A percentile compares a stretch with the other conserved stretches of the same genome.
phyloP scores from a whole-genome alignment of 1,140 invertebrate genomes.

The Heliconius congener region DNA sequence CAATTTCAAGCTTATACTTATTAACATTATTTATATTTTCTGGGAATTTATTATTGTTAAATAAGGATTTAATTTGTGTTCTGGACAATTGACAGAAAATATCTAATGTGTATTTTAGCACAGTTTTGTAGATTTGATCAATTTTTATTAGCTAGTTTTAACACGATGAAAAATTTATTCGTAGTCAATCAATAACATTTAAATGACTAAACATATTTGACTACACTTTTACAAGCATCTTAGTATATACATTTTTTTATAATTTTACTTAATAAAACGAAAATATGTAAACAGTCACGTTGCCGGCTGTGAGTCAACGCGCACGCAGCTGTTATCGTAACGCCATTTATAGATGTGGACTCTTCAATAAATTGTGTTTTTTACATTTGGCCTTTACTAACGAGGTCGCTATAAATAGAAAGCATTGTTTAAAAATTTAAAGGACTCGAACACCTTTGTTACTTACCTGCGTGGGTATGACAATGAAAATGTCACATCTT shows the following conservation, averaged over 20 bases:
- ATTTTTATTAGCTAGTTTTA: no score
- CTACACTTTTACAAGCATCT: not conserved
- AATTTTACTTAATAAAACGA: not conserved
- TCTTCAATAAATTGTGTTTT: slow-evolving; percentile 41
- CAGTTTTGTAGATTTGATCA: no score
- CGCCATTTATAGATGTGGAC: slow-evolving; percentile 54
- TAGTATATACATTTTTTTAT: not conserved
- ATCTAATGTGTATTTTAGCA: no score
- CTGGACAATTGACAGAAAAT: no score
- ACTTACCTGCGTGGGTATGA: not conserved
- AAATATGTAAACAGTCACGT: slow-evolving; percentile 44
- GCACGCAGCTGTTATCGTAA: slow-evolving; percentile 52
- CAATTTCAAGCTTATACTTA: no score
- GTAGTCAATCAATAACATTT: not conserved
- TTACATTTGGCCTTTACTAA: slow-evolving; percentile 41
- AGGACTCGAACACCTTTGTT: not conserved
- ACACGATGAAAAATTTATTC: not conserved
- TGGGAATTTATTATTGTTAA: not conserved
- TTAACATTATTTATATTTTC: not conserved
- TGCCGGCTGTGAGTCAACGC: slow-evolving; percentile 43
- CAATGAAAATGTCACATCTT: not conserved
- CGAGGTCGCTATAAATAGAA: slow-evolving; percentile 37
- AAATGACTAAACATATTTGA: not conserved
- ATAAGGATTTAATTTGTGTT: not conserved
- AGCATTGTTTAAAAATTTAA: slow-evolving; percentile 15